Percentiles rank a stretch among this genome's conserved stretches.
Conservation (phyloP, 2,797 vertebrate genomes). For the Potorous gilbertii region DNA sequence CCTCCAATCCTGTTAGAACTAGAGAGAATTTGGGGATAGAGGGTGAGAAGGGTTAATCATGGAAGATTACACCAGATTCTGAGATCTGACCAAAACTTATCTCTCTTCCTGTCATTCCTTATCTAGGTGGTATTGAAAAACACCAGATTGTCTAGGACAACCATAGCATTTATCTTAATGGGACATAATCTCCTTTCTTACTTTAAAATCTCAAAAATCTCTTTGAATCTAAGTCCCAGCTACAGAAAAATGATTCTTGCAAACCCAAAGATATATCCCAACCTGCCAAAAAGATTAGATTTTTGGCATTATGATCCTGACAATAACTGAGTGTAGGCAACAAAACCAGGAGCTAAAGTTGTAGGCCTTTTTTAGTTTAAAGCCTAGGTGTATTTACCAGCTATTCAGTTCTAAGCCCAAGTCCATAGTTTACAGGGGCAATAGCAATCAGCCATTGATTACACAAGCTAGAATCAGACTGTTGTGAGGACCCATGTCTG, state of each 20-base stretch:
- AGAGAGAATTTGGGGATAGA: neutral
- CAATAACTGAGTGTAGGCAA: neutral
- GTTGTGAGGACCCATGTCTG: neutral
- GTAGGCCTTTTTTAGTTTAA: neutral
- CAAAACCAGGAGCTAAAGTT: neutral
- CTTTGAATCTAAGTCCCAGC: neutral
- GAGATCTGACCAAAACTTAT: conserved; percentile 61
- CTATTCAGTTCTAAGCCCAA: neutral
- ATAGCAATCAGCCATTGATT: neutral
- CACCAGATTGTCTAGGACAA: conserved; percentile 69
- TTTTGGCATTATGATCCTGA: neutral
- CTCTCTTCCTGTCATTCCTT: conserved; percentile 66
- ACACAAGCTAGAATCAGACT: neutral
- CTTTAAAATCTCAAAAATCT: neutral
- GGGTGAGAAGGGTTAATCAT: neutral
- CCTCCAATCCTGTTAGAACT: neutral
- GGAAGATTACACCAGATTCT: conserved; percentile 45
- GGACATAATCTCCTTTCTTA: conserved; percentile 45
- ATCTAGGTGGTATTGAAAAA: conserved; percentile 77
- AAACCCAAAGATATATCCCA: neutral
- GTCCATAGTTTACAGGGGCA: neutral
- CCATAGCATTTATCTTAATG: conserved; percentile 38
- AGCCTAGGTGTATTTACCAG: neutral
- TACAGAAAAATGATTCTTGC: neutral
- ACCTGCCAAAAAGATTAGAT: neutral